phyloP scores from a whole-genome alignment of 92 coral and sea anemone genomes.

The Epizoanthus scotinus region DNA sequence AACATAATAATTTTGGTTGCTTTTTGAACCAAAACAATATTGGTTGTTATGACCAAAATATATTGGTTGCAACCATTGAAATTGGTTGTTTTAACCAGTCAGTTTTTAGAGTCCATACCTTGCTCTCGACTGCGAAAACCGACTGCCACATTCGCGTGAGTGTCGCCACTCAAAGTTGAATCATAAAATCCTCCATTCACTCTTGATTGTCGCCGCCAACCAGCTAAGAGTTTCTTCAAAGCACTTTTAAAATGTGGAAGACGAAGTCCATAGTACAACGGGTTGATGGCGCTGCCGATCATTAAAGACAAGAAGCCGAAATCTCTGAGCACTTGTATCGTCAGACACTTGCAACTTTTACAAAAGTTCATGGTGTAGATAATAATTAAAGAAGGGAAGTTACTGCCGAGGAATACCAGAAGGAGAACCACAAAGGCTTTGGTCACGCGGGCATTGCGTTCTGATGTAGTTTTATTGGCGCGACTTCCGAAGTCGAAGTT shows the following conservation, averaged over 20 bases:
- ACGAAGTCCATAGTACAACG: constrained; percentile 73
- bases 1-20: too few relatives aligned
- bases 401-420: constrained; percentile 52
- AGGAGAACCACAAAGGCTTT: constrained; percentile 62
- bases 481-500: not conserved
- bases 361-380: constrained; percentile 72
- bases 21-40: too few relatives aligned
- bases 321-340: constrained; percentile 70
- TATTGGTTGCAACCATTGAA: too few relatives aligned
- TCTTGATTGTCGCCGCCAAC: not conserved
- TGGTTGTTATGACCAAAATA: too few relatives aligned
- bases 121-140: not conserved
- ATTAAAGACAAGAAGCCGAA: constrained; percentile 62
- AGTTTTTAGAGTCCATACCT: not conserved
- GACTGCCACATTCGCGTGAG: not conserved
- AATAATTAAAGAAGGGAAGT: constrained; percentile 59
- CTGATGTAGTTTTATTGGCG: not conserved
- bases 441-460: constrained; percentile 67
- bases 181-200: not conserved
- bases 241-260: constrained; percentile 77
- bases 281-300: constrained; percentile 74
- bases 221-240: constrained; percentile 28
- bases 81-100: too few relatives aligned
- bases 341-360: constrained; percentile 50
- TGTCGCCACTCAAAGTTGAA: constrained; percentile 3